phyloP scores from a whole-genome alignment of 1,140 invertebrate species.

The Diplogasteroides magnus region DNA sequence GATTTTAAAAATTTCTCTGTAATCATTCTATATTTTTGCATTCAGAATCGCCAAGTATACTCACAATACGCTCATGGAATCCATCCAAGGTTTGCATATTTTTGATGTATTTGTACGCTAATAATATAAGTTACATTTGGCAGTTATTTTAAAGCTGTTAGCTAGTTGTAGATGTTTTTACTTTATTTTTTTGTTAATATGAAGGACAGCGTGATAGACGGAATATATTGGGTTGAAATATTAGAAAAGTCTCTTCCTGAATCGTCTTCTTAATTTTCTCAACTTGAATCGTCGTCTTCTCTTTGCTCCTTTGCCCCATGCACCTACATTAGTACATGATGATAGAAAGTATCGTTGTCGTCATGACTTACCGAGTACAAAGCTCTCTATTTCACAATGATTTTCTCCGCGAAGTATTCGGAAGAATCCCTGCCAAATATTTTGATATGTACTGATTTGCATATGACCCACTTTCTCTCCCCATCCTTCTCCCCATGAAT shows the following conservation, averaged over 20 bases:
- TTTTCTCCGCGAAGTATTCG: slow-evolving; percentile 72
- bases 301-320: slow-evolving; percentile 60
- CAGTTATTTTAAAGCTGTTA: too few relatives aligned
- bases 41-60: too few relatives aligned
- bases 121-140: too few relatives aligned
- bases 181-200: too few relatives aligned
- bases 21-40: too few relatives aligned
- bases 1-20: too few relatives aligned
- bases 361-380: slow-evolving; percentile 63
- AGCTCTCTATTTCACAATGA: slow-evolving; percentile 79
- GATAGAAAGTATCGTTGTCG: background rate
- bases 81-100: too few relatives aligned
- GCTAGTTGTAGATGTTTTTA: too few relatives aligned
- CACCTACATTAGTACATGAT: slow-evolving; percentile 45
- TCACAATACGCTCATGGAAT: too few relatives aligned
- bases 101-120: too few relatives aligned
- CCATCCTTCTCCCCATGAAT: slow-evolving; percentile 83
- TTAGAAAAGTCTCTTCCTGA: slow-evolving; percentile 4
- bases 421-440: slow-evolving; percentile 66
- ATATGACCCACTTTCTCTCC: slow-evolving; percentile 65
- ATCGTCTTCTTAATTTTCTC: slow-evolving; percentile 31
- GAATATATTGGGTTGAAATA: background rate
- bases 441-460: background rate
- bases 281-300: slow-evolving; percentile 38
- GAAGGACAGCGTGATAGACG: too few relatives aligned